phyloP scores from a whole-genome alignment of 2,797 vertebrate genomes.

The Hirundo rustica region DNA sequence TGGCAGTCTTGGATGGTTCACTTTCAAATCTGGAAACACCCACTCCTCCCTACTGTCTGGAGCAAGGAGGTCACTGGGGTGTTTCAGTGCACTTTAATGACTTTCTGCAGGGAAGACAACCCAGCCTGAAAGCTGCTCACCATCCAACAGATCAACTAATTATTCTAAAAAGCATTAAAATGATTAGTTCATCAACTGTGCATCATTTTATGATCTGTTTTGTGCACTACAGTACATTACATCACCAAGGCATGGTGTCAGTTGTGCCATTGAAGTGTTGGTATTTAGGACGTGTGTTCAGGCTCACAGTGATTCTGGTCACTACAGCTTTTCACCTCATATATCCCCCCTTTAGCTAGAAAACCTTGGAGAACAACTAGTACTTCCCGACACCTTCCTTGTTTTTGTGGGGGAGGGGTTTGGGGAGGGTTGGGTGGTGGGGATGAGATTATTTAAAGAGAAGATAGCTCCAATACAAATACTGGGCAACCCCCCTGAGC shows the following conservation, averaged over 20 bases:
- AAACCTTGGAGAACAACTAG: neutral
- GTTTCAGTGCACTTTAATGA: neutral
- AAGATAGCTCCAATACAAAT: neutral
- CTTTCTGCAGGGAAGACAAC: neutral
- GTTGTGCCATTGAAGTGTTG: neutral
- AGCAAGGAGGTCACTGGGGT: conserved; percentile 27
- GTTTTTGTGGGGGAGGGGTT: neutral
- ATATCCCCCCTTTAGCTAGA: neutral
- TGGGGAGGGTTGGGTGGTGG: neutral
- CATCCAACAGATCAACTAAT: neutral
- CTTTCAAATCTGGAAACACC: conserved; percentile 16
- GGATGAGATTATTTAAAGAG: neutral
- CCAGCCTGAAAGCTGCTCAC: neutral
- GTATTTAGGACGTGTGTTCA: neutral
- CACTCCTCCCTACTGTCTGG: conserved; percentile 33
- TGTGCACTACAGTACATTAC: neutral
- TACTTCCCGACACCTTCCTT: neutral
- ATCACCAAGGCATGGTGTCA: neutral
- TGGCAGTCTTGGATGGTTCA: neutral
- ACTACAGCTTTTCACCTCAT: neutral
- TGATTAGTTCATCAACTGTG: neutral
- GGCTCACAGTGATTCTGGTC: neutral
- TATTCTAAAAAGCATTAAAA: neutral
- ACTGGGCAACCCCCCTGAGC: neutral
- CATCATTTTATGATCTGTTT: neutral